Evolutionary conservation across 2,888 invertebrate genomes (phyloP).

Genomic region (Ectemnius continuus): DNA sequence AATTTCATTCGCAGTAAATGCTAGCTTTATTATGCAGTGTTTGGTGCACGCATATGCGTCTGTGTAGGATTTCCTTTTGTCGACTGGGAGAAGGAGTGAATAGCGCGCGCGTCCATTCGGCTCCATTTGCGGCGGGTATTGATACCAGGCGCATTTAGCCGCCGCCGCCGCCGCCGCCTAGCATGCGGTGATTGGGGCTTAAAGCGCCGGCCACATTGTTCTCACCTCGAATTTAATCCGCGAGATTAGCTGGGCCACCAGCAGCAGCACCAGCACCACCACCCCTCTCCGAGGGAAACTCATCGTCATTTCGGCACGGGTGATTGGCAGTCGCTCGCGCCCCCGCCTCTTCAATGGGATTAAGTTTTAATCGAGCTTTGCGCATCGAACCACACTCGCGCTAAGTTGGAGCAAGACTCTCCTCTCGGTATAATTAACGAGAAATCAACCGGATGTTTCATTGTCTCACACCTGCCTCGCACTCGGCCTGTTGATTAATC

Average conservation of each 20-base stretch:
- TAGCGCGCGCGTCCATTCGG: too few relatives aligned
- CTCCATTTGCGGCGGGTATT: not conserved
- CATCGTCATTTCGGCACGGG: constrained; percentile 43
- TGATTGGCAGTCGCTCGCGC: constrained; percentile 48
- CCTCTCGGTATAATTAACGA: constrained; percentile 19
- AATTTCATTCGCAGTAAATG: too few relatives aligned
- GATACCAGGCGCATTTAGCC: not conserved
- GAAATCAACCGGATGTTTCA: constrained; percentile 23
- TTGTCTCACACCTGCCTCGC: not conserved
- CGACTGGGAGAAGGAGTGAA: too few relatives aligned
- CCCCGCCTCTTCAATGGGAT: constrained; percentile 35
- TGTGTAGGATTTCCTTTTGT: too few relatives aligned
- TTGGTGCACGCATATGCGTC: too few relatives aligned
- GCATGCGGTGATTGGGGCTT: constrained; percentile 9
- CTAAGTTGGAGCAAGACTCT: constrained; percentile 16
- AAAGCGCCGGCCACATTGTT: constrained; percentile 19
- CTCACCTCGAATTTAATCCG: constrained; percentile 41
- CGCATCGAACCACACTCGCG: constrained; percentile 28
- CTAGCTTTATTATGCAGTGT: too few relatives aligned
- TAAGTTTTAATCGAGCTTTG: constrained; percentile 54
- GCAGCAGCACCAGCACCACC: too few relatives aligned
- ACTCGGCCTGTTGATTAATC: too few relatives aligned
- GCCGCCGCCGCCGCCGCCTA: too few relatives aligned
- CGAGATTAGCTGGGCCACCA: constrained; percentile 26
- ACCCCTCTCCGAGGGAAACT: constrained; percentile 31